Percentiles rank a stretch among this genome's conserved stretches.
Conservation (phyloP, 2,113 vertebrate species). For the Dasyornis broadbenti region DNA sequence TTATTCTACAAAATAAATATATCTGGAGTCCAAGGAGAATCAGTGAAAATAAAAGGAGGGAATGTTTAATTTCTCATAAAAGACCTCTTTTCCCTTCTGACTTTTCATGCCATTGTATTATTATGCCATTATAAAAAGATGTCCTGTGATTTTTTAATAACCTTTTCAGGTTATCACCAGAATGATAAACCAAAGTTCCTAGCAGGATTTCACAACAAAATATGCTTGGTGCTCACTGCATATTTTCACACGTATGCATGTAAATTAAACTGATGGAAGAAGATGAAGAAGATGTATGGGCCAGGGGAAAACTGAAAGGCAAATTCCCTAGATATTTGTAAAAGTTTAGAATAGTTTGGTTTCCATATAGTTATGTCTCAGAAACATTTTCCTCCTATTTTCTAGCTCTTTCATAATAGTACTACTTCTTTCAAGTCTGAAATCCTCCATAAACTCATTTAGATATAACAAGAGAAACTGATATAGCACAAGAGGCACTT, state of each 20-base stretch:
- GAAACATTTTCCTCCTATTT: not conserved
- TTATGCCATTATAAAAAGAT: not conserved
- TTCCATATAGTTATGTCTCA: not conserved
- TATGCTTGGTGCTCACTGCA: not conserved
- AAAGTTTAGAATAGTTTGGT: not conserved
- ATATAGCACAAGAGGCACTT: not conserved
- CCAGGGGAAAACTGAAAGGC: not conserved
- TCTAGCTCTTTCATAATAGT: not conserved
- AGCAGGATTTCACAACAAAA: not conserved
- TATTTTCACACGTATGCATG: rapidly evolving
- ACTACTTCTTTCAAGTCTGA: not conserved
- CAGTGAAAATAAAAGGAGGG: not conserved
- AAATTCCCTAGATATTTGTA: not conserved
- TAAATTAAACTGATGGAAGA: not conserved
- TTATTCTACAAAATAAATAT: not conserved
- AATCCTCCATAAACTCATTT: not conserved
- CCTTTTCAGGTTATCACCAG: not conserved
- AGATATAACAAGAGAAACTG: not conserved
- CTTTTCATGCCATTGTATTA: not conserved
- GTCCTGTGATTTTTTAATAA: not conserved
- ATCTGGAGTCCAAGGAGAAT: not conserved
- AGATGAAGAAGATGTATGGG: not conserved
- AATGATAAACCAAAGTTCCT: not conserved
- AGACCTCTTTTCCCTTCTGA: not conserved
- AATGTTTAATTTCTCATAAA: not conserved